A percentile compares a stretch with the other conserved stretches of the same genome.
These are phyloP conservation scores for Alauda arvensis DNA, from an alignment of 2,797 vertebrate genomes.

Conservation along the genomic window DNA sequence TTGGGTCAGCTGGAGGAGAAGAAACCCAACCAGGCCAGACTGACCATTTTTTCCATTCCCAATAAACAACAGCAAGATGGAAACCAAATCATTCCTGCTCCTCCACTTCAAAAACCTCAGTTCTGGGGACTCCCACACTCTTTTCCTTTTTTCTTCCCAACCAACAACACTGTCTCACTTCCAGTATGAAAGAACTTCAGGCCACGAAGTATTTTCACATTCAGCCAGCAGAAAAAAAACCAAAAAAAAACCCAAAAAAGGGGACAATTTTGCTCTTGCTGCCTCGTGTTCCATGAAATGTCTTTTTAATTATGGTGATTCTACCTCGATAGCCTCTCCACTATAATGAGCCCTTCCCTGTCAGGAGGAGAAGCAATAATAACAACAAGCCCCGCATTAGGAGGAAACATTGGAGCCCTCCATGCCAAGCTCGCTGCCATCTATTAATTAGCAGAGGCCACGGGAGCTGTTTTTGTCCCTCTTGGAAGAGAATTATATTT, in stretches of 20 bases:
- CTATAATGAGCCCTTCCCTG: not conserved
- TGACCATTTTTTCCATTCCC: not conserved
- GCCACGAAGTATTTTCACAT: not conserved
- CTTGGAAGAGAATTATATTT: not conserved
- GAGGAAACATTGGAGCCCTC: not conserved
- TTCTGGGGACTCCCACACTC: not conserved
- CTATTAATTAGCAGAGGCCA: conserved; percentile 39
- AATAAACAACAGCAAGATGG: not conserved
- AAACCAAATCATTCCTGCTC: not conserved
- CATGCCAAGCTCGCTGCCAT: not conserved
- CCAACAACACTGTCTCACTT: not conserved
- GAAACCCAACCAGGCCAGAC: not conserved
- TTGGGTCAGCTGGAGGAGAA: not conserved
- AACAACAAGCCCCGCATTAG: not conserved
- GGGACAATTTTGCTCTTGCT: not conserved
- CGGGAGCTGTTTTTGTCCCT: not conserved
- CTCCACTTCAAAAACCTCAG: not conserved
- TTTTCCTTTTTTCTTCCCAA: not conserved
- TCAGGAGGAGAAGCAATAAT: not conserved
- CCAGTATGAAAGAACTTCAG: not conserved
- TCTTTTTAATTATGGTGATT: conserved; percentile 50
- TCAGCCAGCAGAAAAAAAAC: not conserved
- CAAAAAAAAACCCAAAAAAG: not conserved
- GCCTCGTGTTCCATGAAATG: not conserved
- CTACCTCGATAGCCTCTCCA: not conserved